Evolutionary conservation across 2,888 invertebrate genomes (phyloP).

Genomic region (Noctua janthe): DNA sequence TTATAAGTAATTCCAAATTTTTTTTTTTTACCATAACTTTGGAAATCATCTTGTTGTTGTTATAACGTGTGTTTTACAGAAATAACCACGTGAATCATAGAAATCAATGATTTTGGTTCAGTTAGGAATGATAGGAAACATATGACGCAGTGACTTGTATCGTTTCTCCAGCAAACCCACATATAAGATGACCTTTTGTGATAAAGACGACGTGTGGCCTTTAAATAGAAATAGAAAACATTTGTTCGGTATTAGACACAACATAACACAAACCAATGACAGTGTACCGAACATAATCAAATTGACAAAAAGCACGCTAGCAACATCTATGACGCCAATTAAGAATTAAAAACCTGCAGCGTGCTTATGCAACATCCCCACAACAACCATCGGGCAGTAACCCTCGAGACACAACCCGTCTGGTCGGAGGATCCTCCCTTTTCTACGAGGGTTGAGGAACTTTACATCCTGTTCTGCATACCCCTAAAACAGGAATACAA

Average conservation of each 20-base stretch:
- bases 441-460: no score
- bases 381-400: no score
- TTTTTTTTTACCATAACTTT: not conserved
- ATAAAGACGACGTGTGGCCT: not conserved
- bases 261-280: not conserved
- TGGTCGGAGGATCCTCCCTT: no score
- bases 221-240: not conserved
- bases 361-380: no score
- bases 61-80: not conserved
- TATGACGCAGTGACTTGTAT: not conserved
- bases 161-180: not conserved
- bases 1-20: no score
- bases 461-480: no score
- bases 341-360: no score
- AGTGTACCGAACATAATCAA: not conserved
- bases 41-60: not conserved
- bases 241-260: not conserved
- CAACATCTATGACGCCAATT: no score
- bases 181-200: not conserved
- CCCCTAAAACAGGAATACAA: no score
- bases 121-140: not conserved
- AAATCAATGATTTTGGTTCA: not conserved
- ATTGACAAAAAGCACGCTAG: no score
- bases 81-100: not conserved
- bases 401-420: no score